Evolutionary conservation across 2,888 invertebrate species (phyloP).

Genomic region (Gibbula magus): DNA sequence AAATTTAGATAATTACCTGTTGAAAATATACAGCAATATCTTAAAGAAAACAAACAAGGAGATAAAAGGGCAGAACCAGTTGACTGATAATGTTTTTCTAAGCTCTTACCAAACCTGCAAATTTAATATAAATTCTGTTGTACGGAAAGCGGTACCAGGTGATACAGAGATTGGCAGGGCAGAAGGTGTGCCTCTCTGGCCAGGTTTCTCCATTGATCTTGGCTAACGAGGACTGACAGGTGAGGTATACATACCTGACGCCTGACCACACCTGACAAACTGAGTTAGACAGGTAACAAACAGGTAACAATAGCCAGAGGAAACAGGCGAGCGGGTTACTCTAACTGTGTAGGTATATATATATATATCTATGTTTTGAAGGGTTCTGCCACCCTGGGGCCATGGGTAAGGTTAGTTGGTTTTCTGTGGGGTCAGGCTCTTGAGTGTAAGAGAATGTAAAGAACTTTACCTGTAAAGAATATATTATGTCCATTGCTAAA

Average conservation of each 20-base stretch:
- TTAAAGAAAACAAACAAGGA: too few species aligned
- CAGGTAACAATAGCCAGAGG: background rate
- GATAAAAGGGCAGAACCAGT: background rate
- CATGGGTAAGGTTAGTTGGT: too few species aligned
- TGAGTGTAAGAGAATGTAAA: too few species aligned
- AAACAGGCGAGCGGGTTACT: too few species aligned
- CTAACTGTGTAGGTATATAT: too few species aligned
- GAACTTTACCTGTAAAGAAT: too few species aligned
- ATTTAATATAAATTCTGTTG: background rate
- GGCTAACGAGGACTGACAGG: slow-evolving; percentile 8
- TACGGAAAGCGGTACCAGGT: background rate
- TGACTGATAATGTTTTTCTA: background rate
- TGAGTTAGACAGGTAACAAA: background rate
- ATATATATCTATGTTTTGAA: too few species aligned
- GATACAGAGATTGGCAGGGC: background rate
- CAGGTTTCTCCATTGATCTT: slow-evolving; percentile 9
- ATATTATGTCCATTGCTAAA: too few species aligned
- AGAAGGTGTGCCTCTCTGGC: background rate
- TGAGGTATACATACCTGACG: slow-evolving; percentile 15
- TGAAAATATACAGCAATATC: too few species aligned
- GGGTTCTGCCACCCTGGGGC: too few species aligned
- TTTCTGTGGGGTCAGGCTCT: too few species aligned
- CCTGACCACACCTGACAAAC: background rate
- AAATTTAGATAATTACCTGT: too few species aligned
- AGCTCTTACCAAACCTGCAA: background rate